These are phyloP conservation scores for Microplitis demolitor DNA, from an alignment of 1,140 invertebrate genomes.

Conservation along the genomic window DNA sequence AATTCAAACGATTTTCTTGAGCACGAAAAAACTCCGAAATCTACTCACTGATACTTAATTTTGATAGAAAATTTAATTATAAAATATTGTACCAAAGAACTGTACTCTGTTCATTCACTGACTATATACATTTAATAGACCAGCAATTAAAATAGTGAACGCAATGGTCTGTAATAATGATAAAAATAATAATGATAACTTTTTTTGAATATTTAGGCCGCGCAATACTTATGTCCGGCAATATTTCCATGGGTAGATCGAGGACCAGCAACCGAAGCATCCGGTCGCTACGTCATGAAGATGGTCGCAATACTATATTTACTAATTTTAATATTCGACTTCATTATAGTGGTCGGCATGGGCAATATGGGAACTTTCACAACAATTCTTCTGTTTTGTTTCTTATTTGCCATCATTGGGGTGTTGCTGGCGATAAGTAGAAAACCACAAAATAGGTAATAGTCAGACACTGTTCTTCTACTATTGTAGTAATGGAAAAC, in stretches of 20 bases:
- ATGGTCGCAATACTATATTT: conserved; percentile 82
- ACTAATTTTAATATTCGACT: conserved; percentile 80
- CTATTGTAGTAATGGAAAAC: conserved; percentile 50
- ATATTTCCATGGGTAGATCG: conserved; percentile 87
- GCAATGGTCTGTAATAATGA: no score
- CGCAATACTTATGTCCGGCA: conserved; percentile 81
- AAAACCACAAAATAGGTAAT: conserved; percentile 89
- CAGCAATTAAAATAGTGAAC: no score
- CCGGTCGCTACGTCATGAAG: conserved; percentile 86
- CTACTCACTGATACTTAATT: no score
- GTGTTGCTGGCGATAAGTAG: conserved; percentile 83
- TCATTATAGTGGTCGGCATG: conserved; percentile 80
- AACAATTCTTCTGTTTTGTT: conserved; percentile 71
- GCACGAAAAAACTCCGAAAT: no score
- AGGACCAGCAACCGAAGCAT: conserved; percentile 82
- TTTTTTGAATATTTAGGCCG: conserved; percentile 62
- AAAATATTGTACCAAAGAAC: no score
- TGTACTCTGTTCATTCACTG: no score
- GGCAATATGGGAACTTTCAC: conserved; percentile 71
- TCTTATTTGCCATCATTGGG: conserved; percentile 77
- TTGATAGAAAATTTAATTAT: no score
- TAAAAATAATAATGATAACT: not conserved
- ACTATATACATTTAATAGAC: no score
- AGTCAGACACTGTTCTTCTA: not conserved
- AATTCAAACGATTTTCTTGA: no score